Evolutionary conservation across 1,140 invertebrate genomes (phyloP).

Genomic region (Pseudachorutes palmiensis): DNA sequence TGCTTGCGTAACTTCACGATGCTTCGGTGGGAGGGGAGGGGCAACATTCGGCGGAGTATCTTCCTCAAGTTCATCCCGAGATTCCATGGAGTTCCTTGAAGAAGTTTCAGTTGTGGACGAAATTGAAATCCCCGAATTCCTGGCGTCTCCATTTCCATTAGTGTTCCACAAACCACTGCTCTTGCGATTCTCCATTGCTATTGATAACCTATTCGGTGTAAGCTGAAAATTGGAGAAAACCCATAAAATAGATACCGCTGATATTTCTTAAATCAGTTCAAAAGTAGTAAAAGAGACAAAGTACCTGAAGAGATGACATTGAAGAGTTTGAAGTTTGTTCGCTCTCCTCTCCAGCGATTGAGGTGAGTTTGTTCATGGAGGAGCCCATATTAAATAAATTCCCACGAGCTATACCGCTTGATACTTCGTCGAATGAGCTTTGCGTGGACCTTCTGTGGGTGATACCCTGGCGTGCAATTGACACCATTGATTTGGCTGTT

Average conservation of each 20-base stretch:
- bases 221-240: constrained; percentile 13
- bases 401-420: background rate
- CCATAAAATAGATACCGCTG: background rate
- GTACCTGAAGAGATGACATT: background rate
- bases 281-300: background rate
- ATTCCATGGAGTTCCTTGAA: constrained; percentile 23
- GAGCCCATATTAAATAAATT: constrained; percentile 1
- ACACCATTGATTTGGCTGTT: constrained; percentile 15
- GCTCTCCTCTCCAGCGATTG: constrained; percentile 7
- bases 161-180: constrained; percentile 38
- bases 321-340: background rate
- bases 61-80: constrained; percentile 14
- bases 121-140: constrained; percentile 36
- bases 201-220: constrained; percentile 21
- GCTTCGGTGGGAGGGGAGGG: constrained; percentile 31
- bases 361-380: constrained; percentile 15
- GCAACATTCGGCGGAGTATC: background rate
- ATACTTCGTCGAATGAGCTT: constrained; percentile 11
- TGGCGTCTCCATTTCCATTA: constrained; percentile 30
- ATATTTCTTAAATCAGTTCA: background rate
- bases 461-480: constrained; percentile 8
- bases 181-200: constrained; percentile 33
- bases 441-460: constrained; percentile 21
- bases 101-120: constrained; percentile 19
- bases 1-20: background rate